phyloP scores from a whole-genome alignment of 2,797 vertebrate genomes.

The Acestrorhynchus altus region DNA sequence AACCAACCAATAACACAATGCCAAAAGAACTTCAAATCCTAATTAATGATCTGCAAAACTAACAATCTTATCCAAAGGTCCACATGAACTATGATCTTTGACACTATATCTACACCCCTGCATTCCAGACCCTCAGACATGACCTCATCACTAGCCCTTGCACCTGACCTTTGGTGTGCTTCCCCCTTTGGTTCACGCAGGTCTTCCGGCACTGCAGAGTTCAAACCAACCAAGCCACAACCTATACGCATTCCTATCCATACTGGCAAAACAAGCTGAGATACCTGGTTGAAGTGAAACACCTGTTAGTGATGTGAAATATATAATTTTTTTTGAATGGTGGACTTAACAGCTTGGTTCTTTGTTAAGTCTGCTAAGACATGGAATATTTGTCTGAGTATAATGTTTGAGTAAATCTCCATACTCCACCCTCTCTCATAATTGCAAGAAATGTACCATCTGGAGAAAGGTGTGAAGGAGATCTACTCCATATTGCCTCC shows the following conservation, averaged over 20 bases:
- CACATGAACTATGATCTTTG: conserved; percentile 43
- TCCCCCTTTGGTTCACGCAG: conserved; percentile 27
- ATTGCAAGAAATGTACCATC: conserved; percentile 46
- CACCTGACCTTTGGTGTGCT: conserved; percentile 52
- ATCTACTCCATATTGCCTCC: conserved; percentile 12
- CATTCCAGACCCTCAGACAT: conserved; percentile 44
- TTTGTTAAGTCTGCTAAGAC: conserved; percentile 15
- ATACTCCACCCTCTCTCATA: conserved; percentile 26
- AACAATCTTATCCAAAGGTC: conserved; percentile 20
- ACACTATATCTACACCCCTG: conserved; percentile 32
- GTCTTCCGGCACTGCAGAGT: conserved; percentile 24
- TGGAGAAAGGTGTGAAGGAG: conserved; percentile 30
- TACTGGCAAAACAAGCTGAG: conserved; percentile 41
- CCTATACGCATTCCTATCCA: conserved; percentile 36
- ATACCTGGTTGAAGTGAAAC: conserved; percentile 17
- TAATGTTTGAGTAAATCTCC: conserved; percentile 36
- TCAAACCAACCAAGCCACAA: conserved; percentile 4
- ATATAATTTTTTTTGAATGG: conserved; percentile 15
- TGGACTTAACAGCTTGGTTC: conserved; percentile 13
- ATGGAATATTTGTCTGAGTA: conserved; percentile 20
- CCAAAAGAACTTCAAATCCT: conserved; percentile 43
- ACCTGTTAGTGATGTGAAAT: conserved; percentile 50
- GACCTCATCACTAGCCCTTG: conserved; percentile 43
- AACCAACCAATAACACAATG: conserved; percentile 32
- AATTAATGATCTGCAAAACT: conserved; percentile 36